These are phyloP conservation scores for Drosophila cognata DNA, from an alignment of 2,888 invertebrate genomes.

Conservation along the genomic window DNA sequence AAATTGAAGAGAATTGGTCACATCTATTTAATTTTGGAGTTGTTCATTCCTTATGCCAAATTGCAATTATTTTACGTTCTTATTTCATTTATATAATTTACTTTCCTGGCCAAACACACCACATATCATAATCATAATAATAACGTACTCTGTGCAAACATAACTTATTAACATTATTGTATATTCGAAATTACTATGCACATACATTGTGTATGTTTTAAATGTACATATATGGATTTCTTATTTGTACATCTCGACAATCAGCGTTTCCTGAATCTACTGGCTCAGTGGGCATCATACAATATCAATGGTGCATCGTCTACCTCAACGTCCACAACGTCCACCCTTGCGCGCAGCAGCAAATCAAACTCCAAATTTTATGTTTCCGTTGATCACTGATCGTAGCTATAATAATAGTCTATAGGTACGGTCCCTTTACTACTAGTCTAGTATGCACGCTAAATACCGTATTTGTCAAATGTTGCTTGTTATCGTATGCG, in stretches of 20 bases:
- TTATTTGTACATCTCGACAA: conserved; percentile 18
- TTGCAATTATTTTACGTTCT: conserved; percentile 48
- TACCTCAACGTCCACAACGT: conserved; percentile 66
- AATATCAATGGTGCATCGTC: conserved; percentile 77
- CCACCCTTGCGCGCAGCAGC: conserved; percentile 79
- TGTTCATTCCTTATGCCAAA: background rate
- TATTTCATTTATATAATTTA: conserved; percentile 79
- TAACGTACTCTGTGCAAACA: background rate
- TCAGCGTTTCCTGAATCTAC: conserved; percentile 83
- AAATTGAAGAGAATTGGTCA: background rate
- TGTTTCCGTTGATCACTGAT: conserved; percentile 83
- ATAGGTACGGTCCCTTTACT: conserved; percentile 40
- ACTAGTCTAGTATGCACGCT: conserved; percentile 27
- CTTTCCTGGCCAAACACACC: conserved; percentile 79
- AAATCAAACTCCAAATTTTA: conserved; percentile 85
- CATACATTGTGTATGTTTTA: conserved; percentile 9
- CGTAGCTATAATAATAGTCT: conserved; percentile 10
- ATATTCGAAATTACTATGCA: conserved; percentile 5
- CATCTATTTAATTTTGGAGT: background rate
- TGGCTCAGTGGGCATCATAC: conserved; percentile 83
- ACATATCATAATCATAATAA: conserved; percentile 7
- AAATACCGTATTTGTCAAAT: conserved; percentile 18
- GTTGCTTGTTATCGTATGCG: conserved; percentile 26
- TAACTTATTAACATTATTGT: background rate
- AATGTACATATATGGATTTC: conserved; percentile 15